A percentile compares a stretch with the other conserved stretches of the same genome.
Evolutionary conservation across 2,888 invertebrate genomes (phyloP).

Genomic region (Xanthorhoe spadicearia): DNA sequence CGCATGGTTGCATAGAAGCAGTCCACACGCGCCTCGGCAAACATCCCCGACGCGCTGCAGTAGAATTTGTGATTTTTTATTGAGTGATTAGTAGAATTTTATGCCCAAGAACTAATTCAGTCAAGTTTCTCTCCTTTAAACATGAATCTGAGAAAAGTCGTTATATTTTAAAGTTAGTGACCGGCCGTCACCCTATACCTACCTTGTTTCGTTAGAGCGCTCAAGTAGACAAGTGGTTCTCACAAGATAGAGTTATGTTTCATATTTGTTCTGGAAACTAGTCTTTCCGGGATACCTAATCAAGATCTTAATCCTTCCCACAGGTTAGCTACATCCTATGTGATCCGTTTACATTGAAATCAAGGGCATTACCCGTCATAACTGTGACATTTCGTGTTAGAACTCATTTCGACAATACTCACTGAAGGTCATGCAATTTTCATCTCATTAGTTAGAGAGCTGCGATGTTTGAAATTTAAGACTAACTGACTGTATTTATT

Average conservation of each 20-base stretch:
- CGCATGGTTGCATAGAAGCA: too few relatives aligned
- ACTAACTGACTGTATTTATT: background rate
- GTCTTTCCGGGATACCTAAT: slow-evolving; percentile 12
- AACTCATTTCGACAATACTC: slow-evolving; percentile 31
- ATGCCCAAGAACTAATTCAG: background rate
- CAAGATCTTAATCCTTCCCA: slow-evolving; percentile 12
- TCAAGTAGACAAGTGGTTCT: background rate
- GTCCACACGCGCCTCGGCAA: too few relatives aligned
- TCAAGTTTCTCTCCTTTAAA: background rate
- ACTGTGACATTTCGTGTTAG: slow-evolving; percentile 29
- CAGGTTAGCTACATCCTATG: slow-evolving; percentile 18
- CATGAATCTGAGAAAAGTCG: background rate
- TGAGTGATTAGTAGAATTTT: slow-evolving; percentile 40
- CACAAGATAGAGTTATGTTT: background rate
- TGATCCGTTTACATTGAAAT: slow-evolving; percentile 18
- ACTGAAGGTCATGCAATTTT: slow-evolving; percentile 17
- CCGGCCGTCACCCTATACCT: too few relatives aligned
- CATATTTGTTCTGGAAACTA: slow-evolving; percentile 2
- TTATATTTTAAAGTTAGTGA: too few relatives aligned
- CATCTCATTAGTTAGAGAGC: background rate
- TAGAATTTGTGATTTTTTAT: too few relatives aligned
- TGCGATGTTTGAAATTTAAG: background rate
- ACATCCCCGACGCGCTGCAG: too few relatives aligned
- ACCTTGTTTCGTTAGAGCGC: too few relatives aligned
- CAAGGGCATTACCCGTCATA: slow-evolving; percentile 23